Base-by-base conservation (phyloP, 1,140 invertebrate genomes). In the Pteromalus puparum region DNA sequence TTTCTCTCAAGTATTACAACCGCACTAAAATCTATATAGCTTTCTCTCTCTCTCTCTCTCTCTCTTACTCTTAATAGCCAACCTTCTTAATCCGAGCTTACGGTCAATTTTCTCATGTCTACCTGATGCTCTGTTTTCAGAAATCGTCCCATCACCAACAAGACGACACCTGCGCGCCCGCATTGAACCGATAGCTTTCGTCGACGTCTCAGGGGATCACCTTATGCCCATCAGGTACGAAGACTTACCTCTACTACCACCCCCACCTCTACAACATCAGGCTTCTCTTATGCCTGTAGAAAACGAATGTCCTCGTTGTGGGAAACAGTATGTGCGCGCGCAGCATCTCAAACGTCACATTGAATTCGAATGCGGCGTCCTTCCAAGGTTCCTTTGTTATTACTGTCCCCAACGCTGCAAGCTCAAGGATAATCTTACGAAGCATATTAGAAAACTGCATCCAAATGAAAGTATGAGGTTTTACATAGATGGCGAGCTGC, bases 311-410 rank as follows among this genome's bases (percentile, higher is more conserved):
- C 90, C 90, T 80, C 88, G 89, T 21, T 92, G 91, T 83, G 89
- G 89, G 10, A 89, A 91, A 26, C 87, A 88, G 0, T 93, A 92
- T 77, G 86, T 89, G 61, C 88, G 92, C 74, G 78, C 90, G 0
- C 90, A 92, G 24, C 90, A 90, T 34, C 86, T 93, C 1, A 88
- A 86, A 24, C 88, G 90, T 15, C 92, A 93, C 82, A 87, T 90
- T 78, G 89, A 88, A n/a, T 92, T 90, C 83, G 92, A 92, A 75
- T 93, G 92, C 84, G 90, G 90, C 12, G 87, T 88, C 13, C 87
- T 88, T 26, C 90, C 91, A 10, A 86, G 88, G 28, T 91, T 91
- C 28, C 68, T 38, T 21, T 92, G 92, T 81, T 87, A 87, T 2
- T 88, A 89, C 75, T 92, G 92, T 83, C 81, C 86, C 24, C 87